Conservation (phyloP, 1,140 invertebrate genomes). For the Scaptomyza pallida region DNA sequence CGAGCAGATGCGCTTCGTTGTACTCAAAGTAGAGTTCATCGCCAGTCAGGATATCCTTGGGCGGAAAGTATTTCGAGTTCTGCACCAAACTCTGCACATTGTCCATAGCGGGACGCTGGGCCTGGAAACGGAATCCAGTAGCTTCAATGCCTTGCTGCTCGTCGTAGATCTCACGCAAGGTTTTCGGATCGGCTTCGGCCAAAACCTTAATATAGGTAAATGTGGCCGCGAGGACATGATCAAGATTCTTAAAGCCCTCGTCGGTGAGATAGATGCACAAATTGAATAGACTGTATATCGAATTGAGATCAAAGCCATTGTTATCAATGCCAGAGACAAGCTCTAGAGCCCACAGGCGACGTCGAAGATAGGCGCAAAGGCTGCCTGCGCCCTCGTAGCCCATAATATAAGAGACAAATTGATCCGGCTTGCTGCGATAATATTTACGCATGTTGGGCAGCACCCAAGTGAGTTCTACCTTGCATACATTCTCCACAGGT, state of each 20-base stretch:
- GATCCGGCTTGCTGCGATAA: conserved; percentile 91
- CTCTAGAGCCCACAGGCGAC: conserved; percentile 93
- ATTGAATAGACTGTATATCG: conserved; percentile 90
- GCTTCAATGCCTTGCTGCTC: conserved; percentile 88
- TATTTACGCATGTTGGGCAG: conserved; percentile 88
- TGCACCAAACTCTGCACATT: conserved; percentile 91
- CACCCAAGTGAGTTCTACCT: conserved; percentile 91
- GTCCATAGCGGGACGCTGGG: conserved; percentile 89
- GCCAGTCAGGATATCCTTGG: conserved; percentile 91
- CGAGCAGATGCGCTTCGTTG: conserved; percentile 88
- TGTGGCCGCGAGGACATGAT: conserved; percentile 88
- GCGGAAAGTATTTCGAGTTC: conserved; percentile 91
- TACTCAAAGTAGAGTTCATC: conserved; percentile 91
- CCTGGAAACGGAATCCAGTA: conserved; percentile 88
- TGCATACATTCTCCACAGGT: conserved; percentile 89
- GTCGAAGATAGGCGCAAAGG: conserved; percentile 91
- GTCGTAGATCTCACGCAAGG: conserved; percentile 84
- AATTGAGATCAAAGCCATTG: conserved; percentile 90
- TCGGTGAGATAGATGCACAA: conserved; percentile 91
- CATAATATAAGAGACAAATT: conserved; percentile 92
- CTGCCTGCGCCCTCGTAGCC: conserved; percentile 96
- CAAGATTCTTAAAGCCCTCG: conserved; percentile 89
- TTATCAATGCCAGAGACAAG: conserved; percentile 90
- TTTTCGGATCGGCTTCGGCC: conserved; percentile 85
- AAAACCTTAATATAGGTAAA: conserved; percentile 92